These are phyloP conservation scores for Microcebus ravelobensis DNA, from an alignment of 2,113 vertebrate genomes.

Conservation along the genomic window DNA sequence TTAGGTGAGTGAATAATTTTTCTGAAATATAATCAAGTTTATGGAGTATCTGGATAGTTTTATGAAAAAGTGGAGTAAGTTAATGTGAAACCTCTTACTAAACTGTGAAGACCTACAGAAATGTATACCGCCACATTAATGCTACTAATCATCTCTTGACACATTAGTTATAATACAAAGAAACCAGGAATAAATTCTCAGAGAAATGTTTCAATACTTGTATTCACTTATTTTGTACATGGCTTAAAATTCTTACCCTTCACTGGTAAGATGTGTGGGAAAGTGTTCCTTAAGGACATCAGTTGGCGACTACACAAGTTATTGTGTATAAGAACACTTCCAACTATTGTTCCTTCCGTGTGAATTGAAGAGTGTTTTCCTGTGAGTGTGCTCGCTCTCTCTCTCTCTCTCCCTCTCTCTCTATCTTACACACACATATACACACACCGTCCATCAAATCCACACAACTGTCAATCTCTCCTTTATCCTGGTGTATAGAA, in stretches of 20 bases:
- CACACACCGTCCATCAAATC: neutral
- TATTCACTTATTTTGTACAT: neutral
- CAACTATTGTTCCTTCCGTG: slow-evolving; percentile 65
- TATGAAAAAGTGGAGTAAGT: neutral
- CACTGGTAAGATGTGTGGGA: slow-evolving; percentile 19
- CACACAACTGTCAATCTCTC: neutral
- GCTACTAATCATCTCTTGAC: neutral
- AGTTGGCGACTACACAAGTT: neutral
- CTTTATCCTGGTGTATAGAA: neutral
- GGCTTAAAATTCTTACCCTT: neutral
- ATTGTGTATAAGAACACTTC: slow-evolving; percentile 62
- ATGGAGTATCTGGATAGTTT: neutral
- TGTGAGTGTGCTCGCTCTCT: neutral
- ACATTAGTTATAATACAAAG: neutral
- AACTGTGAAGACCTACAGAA: neutral
- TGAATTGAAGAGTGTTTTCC: slow-evolving; percentile 50
- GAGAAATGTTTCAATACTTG: neutral
- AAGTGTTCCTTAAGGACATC: slow-evolving; percentile 19
- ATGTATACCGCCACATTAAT: neutral
- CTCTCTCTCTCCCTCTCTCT: neutral
- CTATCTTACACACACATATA: neutral
- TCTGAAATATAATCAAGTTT: neutral
- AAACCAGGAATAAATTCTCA: neutral
- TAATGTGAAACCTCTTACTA: neutral
- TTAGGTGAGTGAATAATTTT: neutral